Evolutionary conservation across 2,888 invertebrate species (phyloP).

Genomic region (Toxonevra muliebris): DNA sequence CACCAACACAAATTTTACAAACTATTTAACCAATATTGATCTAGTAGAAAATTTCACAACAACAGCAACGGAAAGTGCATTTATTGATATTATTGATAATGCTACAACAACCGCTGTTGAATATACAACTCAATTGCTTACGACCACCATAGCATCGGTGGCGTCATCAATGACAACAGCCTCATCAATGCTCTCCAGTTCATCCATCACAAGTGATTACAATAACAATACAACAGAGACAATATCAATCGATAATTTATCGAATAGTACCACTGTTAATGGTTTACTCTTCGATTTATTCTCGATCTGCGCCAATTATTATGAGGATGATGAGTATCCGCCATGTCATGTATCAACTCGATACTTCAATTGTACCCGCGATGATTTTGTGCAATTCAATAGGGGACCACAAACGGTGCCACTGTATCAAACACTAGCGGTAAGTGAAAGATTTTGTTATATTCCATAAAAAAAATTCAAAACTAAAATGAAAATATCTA

Average conservation of each 20-base stretch:
- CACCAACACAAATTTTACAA: neutral
- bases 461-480: too few species aligned
- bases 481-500: too few species aligned
- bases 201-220: neutral
- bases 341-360: slow-evolving; percentile 66
- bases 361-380: slow-evolving; percentile 69
- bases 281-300: neutral
- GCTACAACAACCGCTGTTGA: slow-evolving; percentile 15
- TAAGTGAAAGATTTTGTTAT: slow-evolving; percentile 44
- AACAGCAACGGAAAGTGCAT: slow-evolving; percentile 18
- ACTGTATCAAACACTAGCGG: slow-evolving; percentile 67
- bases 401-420: slow-evolving; percentile 74
- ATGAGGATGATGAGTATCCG: neutral
- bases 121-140: slow-evolving; percentile 20
- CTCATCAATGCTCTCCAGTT: neutral
- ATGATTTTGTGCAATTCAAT: slow-evolving; percentile 69
- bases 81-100: slow-evolving; percentile 22
- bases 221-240: neutral
- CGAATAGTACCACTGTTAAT: neutral
- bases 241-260: neutral
- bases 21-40: neutral
- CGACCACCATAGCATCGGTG: slow-evolving; percentile 6
- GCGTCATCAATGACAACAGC: neutral
- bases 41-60: neutral
- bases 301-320: neutral